Evolutionary conservation across 2,797 vertebrate species (phyloP).

Genomic region (Chanos chanos): DNA sequence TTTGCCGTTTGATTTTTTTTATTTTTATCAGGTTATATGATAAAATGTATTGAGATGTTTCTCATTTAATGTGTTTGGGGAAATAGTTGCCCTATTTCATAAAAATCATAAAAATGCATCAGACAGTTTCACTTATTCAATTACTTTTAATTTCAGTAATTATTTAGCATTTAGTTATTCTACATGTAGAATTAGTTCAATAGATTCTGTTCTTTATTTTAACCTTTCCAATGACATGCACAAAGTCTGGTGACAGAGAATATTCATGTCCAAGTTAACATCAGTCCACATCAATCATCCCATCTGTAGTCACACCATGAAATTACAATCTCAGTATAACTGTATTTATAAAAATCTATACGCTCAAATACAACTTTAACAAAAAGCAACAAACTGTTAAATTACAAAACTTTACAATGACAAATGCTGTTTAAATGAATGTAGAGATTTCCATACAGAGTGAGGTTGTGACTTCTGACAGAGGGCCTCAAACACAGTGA

Average conservation of each 20-base stretch:
- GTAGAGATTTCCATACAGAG: slow-evolving; percentile 52
- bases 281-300: slow-evolving; percentile 61
- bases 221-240: slow-evolving; percentile 54
- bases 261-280: slow-evolving; percentile 56
- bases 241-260: slow-evolving; percentile 55
- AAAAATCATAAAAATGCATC: too few species aligned
- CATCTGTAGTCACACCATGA: slow-evolving; percentile 59
- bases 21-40: too few species aligned
- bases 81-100: neutral
- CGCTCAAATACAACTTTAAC: slow-evolving; percentile 57
- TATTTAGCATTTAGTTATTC: slow-evolving; percentile 11
- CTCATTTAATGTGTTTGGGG: neutral
- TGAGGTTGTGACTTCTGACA: slow-evolving; percentile 37
- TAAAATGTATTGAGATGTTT: too few species aligned
- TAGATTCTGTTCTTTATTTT: slow-evolving; percentile 41
- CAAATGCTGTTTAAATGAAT: slow-evolving; percentile 59
- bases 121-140: too few species aligned
- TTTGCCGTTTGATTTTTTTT: too few species aligned
- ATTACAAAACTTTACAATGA: slow-evolving; percentile 71
- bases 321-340: slow-evolving; percentile 58
- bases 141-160: slow-evolving; percentile 16
- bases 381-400: slow-evolving; percentile 64
- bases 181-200: slow-evolving; percentile 37
- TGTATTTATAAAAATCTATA: slow-evolving; percentile 64
- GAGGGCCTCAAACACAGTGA: slow-evolving; percentile 31